phyloP scores from a whole-genome alignment of 1,140 invertebrate species.

The Calosoma granatense region DNA sequence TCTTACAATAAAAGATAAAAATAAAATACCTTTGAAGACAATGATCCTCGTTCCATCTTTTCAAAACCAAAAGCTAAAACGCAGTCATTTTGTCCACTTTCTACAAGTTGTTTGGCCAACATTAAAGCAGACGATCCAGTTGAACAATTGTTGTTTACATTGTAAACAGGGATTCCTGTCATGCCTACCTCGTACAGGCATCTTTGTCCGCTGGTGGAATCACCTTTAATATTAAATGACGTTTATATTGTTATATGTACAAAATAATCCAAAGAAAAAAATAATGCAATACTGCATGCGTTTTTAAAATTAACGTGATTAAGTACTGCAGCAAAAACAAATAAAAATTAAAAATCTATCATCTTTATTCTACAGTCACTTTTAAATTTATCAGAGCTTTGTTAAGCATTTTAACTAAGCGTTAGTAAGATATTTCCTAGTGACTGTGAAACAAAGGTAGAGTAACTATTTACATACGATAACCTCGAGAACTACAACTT shows the following conservation, averaged over 20 bases:
- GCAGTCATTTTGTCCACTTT: conserved; percentile 76
- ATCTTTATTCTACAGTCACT: too few species aligned
- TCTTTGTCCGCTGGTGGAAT: conserved; percentile 92
- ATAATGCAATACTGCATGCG: not conserved
- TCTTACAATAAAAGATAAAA: not conserved
- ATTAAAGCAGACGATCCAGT: conserved; percentile 89
- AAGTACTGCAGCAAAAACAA: not conserved
- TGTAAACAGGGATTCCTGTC: conserved; percentile 95
- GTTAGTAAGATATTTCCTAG: too few species aligned
- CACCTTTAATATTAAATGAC: too few species aligned
- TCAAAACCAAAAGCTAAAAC: conserved; percentile 93
- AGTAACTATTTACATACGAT: too few species aligned
- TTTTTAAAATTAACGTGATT: too few species aligned
- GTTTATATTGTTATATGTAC: conserved; percentile 41
- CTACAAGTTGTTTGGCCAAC: conserved; percentile 83
- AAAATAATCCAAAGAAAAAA: conserved; percentile 7
- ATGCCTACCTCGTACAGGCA: conserved; percentile 91
- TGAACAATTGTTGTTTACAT: conserved; percentile 98
- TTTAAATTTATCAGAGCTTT: too few species aligned
- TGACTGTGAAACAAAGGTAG: too few species aligned
- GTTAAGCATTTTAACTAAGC: too few species aligned
- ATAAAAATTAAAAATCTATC: too few species aligned
- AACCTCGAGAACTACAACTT: too few species aligned
- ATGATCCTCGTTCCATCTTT: conserved; percentile 92
- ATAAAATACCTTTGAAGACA: conserved; percentile 53